A percentile compares a stretch with the other conserved stretches of the same genome.
Evolutionary conservation across 2,113 vertebrate genomes (phyloP).

Genomic region (Romanogobio albipinnatus): DNA sequence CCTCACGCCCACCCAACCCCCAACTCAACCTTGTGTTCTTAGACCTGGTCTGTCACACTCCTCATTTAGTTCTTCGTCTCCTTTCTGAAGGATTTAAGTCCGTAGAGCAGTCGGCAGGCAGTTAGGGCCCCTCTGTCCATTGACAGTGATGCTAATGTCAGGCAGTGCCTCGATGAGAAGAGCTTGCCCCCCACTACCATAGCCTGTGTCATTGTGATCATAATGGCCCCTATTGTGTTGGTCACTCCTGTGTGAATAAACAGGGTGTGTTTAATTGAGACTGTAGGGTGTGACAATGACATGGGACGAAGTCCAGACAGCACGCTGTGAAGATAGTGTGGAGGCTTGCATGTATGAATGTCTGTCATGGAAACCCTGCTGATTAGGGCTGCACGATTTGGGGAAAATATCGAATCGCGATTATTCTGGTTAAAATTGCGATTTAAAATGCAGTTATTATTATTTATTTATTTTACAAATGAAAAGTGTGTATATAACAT

Average conservation of each 20-base stretch:
- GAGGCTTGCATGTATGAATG: constrained; percentile 9
- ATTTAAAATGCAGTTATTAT: no score
- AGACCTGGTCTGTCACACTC: constrained; percentile 45
- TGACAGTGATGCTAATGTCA: constrained; percentile 68
- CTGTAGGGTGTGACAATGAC: constrained; percentile 56
- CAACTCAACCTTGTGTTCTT: constrained; percentile 57
- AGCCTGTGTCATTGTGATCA: constrained; percentile 58
- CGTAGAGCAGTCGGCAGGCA: constrained; percentile 49
- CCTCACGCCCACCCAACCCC: constrained; percentile 48
- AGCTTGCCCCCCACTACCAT: constrained; percentile 60
- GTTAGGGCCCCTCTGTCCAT: constrained; percentile 62
- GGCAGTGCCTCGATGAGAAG: constrained; percentile 69
- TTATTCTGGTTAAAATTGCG: no score
- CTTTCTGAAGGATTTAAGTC: constrained; percentile 61
- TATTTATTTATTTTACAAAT: no score
- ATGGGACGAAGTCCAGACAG: constrained; percentile 45
- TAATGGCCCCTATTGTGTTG: constrained; percentile 71
- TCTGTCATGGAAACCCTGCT: background rate
- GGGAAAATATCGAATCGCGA: no score
- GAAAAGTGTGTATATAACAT: no score
- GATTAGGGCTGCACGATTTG: no score
- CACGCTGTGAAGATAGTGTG: constrained; percentile 41
- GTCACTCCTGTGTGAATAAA: constrained; percentile 71
- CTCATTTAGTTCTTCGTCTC: constrained; percentile 38
- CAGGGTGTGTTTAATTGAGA: constrained; percentile 73